Evolutionary conservation across 2,888 invertebrate species (phyloP).

Genomic region (Acheta domesticus): DNA sequence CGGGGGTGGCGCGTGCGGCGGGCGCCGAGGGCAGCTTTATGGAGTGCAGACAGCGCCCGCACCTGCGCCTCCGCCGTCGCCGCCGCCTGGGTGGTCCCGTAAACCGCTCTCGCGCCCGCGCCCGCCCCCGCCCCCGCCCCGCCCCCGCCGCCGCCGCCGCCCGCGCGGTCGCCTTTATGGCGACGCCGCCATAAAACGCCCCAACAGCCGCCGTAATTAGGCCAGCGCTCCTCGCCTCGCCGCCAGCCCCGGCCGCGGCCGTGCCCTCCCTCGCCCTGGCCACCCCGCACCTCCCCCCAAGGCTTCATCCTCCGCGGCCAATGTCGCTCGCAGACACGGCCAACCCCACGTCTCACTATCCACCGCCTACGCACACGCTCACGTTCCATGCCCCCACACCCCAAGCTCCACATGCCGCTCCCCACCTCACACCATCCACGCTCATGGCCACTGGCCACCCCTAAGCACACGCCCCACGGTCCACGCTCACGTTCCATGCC

Average conservation of each 20-base stretch:
- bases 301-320: no score
- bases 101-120: background rate
- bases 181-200: background rate
- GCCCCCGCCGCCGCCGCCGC: background rate
- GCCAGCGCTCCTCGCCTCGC: background rate
- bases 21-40: background rate
- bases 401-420: no score
- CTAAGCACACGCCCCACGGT: no score
- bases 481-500: no score
- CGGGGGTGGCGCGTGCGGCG: background rate
- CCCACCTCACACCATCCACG: no score
- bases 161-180: background rate
- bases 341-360: no score
- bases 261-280: background rate
- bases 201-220: slow-evolving; percentile 1
- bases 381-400: no score
- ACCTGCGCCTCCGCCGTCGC: background rate
- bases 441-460: no score
- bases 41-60: background rate
- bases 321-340: no score
- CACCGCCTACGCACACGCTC: no score
- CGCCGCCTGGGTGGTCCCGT: slow-evolving; percentile 3
- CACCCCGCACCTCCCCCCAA: background rate
- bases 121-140: background rate
- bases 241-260: background rate